Conservation (phyloP, 2,113 vertebrate genomes). For the Poeciliopsis occidentalis region DNA sequence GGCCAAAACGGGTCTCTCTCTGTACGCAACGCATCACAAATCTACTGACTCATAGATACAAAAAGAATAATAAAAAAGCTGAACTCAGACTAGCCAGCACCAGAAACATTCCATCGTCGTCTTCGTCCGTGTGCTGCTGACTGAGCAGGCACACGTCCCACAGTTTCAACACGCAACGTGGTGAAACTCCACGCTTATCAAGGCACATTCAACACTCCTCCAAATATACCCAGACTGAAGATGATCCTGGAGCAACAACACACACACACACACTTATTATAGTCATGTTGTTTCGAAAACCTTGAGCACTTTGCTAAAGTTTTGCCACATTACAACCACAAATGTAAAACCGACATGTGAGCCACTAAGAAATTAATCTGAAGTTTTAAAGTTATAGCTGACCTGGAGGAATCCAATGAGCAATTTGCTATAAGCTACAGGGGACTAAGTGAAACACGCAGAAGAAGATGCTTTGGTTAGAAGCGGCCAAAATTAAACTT, state of each 20-base stretch:
- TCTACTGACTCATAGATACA: slow-evolving; percentile 35
- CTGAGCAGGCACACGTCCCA: slow-evolving; percentile 33
- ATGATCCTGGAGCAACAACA: slow-evolving; percentile 19
- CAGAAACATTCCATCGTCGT: slow-evolving; percentile 67
- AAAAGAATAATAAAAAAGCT: slow-evolving; percentile 26
- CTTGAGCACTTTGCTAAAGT: no score
- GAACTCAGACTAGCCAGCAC: slow-evolving; percentile 72
- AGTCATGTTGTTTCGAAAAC: background rate
- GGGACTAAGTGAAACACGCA: no score
- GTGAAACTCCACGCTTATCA: slow-evolving; percentile 56
- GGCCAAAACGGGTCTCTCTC: slow-evolving; percentile 49
- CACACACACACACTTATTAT: background rate
- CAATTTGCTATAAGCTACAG: no score
- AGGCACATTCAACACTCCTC: slow-evolving; percentile 73
- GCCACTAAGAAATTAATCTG: no score
- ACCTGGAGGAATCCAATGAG: no score
- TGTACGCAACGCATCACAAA: slow-evolving; percentile 48
- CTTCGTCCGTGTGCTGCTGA: slow-evolving; percentile 28
- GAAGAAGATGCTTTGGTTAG: no score
- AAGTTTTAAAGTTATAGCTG: no score
- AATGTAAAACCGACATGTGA: no score
- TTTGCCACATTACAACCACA: no score
- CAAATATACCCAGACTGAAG: slow-evolving; percentile 11
- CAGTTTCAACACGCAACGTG: slow-evolving; percentile 21
- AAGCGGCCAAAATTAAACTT: no score